Evolutionary conservation across 2,113 vertebrate genomes (phyloP).

Genomic region (Nymphicus hollandicus): DNA sequence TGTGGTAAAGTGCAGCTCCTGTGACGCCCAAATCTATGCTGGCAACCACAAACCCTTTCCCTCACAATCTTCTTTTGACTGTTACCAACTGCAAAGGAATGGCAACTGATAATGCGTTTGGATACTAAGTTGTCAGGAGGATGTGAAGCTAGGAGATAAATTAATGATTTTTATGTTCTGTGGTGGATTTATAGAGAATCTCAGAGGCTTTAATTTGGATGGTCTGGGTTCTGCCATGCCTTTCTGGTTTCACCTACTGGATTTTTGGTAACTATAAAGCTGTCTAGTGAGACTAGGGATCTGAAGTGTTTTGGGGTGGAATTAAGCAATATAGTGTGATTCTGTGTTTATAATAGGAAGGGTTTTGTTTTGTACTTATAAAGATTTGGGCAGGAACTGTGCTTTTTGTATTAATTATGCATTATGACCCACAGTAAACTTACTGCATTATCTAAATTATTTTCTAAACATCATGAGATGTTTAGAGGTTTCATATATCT

Average conservation of each 20-base stretch:
- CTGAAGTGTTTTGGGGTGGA: background rate
- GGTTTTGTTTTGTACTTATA: background rate
- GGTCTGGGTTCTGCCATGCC: background rate
- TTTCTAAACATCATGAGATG: background rate
- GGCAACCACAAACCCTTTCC: background rate
- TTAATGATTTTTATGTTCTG: slow-evolving; percentile 6
- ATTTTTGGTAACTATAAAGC: slow-evolving; percentile 26
- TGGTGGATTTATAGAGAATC: slow-evolving; percentile 15
- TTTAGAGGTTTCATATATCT: background rate
- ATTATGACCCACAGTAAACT: slow-evolving; percentile 1
- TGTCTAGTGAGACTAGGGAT: background rate
- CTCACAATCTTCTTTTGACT: background rate
- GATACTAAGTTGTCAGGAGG: background rate
- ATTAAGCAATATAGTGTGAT: background rate
- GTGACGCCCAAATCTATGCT: background rate
- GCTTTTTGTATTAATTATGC: background rate
- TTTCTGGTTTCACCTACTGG: slow-evolving; percentile 3
- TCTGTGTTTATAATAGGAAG: background rate
- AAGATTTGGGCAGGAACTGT: background rate
- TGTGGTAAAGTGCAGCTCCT: background rate
- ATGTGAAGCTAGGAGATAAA: background rate
- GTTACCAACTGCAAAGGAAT: background rate
- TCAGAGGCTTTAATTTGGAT: slow-evolving; percentile 5
- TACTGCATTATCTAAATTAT: background rate
- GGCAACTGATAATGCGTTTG: background rate